A percentile compares a stretch with the other conserved stretches of the same genome.
Evolutionary conservation across 2,888 invertebrate genomes (phyloP).

Genomic region (Agrilus mali): DNA sequence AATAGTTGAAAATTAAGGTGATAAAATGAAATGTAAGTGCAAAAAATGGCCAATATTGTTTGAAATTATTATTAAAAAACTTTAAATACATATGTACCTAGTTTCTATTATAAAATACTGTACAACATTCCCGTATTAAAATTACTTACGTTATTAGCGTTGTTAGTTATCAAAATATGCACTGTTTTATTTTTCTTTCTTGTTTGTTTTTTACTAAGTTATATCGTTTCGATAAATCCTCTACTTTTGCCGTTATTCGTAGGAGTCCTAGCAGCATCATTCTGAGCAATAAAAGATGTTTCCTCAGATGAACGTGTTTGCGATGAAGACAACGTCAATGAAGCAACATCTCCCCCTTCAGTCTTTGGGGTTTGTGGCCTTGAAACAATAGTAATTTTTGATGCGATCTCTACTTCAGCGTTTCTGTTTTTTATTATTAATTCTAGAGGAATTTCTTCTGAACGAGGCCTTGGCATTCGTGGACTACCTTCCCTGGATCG

Average conservation of each 20-base stretch:
- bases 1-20: too few species aligned
- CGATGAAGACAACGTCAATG: slow-evolving; percentile 11
- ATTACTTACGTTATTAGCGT: too few species aligned
- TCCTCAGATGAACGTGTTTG: slow-evolving; percentile 49
- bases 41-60: too few species aligned
- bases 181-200: too few species aligned
- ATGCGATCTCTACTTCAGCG: slow-evolving; percentile 33
- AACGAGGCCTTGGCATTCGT: slow-evolving; percentile 56
- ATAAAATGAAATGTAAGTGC: too few species aligned
- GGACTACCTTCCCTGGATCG: slow-evolving; percentile 63
- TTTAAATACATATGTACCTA: too few species aligned
- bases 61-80: too few species aligned
- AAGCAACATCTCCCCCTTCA: slow-evolving; percentile 8
- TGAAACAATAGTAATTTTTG: slow-evolving; percentile 29
- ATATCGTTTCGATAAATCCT: slow-evolving; percentile 40
- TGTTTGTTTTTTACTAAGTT: slow-evolving; percentile 10
- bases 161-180: too few species aligned
- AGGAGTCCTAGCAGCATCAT: slow-evolving; percentile 25
- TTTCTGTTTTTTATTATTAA: slow-evolving; percentile 53
- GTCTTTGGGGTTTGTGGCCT: slow-evolving; percentile 35
- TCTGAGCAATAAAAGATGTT: slow-evolving; percentile 62
- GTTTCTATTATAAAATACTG: too few species aligned
- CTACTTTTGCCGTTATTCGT: slow-evolving; percentile 20
- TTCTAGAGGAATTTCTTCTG: slow-evolving; percentile 71
- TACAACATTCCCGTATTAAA: too few species aligned